Conservation (phyloP, 2,113 vertebrate genomes). For the Callithrix jacchus region DNA sequence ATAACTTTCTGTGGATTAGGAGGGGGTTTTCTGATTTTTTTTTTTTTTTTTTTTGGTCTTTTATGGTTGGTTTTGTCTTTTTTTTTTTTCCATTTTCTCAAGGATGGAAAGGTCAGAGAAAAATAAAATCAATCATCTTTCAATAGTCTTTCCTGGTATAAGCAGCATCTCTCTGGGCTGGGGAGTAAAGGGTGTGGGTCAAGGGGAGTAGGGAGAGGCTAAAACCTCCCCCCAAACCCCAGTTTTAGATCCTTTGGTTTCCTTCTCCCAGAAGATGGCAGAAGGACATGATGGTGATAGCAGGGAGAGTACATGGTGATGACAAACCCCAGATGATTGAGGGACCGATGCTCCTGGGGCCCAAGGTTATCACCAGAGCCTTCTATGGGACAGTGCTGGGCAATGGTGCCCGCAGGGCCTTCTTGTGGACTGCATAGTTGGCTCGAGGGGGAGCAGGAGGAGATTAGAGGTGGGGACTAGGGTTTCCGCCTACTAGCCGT, state of each 20-base stretch:
- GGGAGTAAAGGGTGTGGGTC: slow-evolving; percentile 37
- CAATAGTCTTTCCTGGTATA: slow-evolving; percentile 81
- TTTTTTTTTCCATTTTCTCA: slow-evolving; percentile 74
- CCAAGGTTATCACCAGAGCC: slow-evolving; percentile 36
- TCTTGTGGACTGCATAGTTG: slow-evolving; percentile 80
- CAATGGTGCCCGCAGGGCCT: slow-evolving; percentile 64
- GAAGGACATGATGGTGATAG: slow-evolving; percentile 71
- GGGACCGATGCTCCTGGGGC: slow-evolving; percentile 63
- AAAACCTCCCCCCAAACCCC: slow-evolving; percentile 36
- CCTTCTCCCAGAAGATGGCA: slow-evolving; percentile 82
- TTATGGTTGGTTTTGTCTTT: slow-evolving; percentile 59
- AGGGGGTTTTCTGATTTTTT: slow-evolving; percentile 56
- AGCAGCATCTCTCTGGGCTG: slow-evolving; percentile 79
- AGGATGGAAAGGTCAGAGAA: slow-evolving; percentile 85
- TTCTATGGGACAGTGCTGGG: slow-evolving; percentile 46
- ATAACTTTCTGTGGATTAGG: slow-evolving; percentile 75
- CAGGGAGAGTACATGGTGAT: slow-evolving; percentile 65
- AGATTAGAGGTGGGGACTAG: slow-evolving; percentile 45
- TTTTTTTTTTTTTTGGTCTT: slow-evolving; percentile 58
- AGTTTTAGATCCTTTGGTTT: slow-evolving; percentile 86
- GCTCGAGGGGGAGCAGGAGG: slow-evolving; percentile 60
- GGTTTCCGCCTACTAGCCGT: slow-evolving; percentile 44
- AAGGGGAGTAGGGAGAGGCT: slow-evolving; percentile 2
- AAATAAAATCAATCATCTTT: slow-evolving; percentile 83
- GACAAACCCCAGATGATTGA: not conserved